These are phyloP conservation scores for Lethenteron camtschaticum DNA, from an alignment of 2,113 vertebrate genomes.

Conservation along the genomic window DNA sequence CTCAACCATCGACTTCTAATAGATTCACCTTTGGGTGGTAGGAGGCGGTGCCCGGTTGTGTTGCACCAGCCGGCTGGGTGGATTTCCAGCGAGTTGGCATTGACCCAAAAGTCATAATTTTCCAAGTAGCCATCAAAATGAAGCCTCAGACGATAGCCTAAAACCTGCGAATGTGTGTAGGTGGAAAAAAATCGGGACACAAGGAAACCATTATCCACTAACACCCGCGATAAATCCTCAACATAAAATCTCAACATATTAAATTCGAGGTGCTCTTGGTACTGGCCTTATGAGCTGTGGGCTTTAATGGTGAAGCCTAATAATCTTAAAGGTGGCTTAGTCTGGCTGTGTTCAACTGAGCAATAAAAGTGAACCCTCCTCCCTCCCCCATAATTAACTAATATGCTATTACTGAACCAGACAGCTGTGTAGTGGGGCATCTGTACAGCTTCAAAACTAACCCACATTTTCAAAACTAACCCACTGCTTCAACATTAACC, in stretches of 20 bases:
- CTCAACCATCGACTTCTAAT: too few species aligned
- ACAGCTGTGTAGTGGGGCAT: too few species aligned
- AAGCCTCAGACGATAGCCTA: constrained; percentile 67
- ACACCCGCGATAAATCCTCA: background rate
- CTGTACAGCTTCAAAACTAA: too few species aligned
- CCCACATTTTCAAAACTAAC: too few species aligned
- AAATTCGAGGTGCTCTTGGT: background rate
- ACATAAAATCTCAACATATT: too few species aligned
- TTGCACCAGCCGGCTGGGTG: constrained; percentile 81
- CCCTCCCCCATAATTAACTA: too few species aligned
- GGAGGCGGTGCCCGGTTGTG: constrained; percentile 68
- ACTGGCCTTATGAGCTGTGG: background rate
- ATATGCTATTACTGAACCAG: too few species aligned
- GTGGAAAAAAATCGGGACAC: background rate
- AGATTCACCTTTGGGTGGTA: constrained; percentile 74
- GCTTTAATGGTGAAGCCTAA: background rate
- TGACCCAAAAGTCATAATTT: constrained; percentile 96
- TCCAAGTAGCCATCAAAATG: constrained; percentile 93
- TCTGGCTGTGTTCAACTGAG: too few species aligned
- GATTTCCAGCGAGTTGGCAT: constrained; percentile 67
- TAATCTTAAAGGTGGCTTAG: background rate
- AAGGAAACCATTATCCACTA: background rate
- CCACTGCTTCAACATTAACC: too few species aligned
- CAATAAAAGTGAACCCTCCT: too few species aligned
- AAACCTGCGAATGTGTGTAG: constrained; percentile 31